Conservation (phyloP, 2,797 vertebrate genomes). For the Macropus fuliginosus region DNA sequence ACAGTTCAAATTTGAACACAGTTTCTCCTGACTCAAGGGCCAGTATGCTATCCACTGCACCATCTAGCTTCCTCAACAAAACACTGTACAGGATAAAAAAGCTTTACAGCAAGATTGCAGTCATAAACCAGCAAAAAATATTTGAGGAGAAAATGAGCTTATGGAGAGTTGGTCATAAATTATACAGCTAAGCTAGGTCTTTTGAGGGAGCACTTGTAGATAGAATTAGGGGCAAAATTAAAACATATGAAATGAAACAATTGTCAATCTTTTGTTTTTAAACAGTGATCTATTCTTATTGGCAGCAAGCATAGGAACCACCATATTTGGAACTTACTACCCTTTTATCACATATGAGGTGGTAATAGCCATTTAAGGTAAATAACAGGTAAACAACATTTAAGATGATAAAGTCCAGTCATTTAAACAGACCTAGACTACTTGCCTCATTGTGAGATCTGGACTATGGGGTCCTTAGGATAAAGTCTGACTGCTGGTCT, state of each 20-base stretch:
- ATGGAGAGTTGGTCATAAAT: neutral
- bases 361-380: too few species aligned
- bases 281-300: neutral
- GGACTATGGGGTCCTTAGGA: neutral
- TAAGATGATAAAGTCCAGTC: neutral
- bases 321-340: neutral
- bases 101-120: neutral
- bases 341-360: neutral
- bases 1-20: neutral
- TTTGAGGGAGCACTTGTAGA: neutral
- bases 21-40: neutral
- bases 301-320: neutral
- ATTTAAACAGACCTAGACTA: neutral
- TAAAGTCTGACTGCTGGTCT: neutral
- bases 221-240: neutral
- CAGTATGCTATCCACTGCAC: neutral
- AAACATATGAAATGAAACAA: neutral
- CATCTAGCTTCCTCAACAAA: neutral
- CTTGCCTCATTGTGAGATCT: neutral
- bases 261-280: neutral
- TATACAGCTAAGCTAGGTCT: neutral
- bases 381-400: neutral
- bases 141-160: neutral
- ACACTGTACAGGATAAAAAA: neutral
- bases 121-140: neutral